Base-by-base conservation (phyloP, 2,888 invertebrate species). In the Trimorus sp. region DNA sequence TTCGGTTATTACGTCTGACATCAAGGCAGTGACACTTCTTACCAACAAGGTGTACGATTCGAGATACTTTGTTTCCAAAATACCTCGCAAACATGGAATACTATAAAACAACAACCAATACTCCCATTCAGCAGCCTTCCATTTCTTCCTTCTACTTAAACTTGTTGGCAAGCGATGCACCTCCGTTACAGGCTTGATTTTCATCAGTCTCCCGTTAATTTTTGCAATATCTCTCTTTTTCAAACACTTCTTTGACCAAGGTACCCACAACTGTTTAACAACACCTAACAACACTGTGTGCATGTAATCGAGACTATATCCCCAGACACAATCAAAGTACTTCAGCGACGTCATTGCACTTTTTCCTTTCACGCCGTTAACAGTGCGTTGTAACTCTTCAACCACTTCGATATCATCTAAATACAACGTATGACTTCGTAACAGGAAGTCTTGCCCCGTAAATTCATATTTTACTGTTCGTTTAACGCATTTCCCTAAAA, bases 1-100 rank as follows among this genome's bases (percentile, higher is more conserved):
- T 73, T 82, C 73, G 8, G 59, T 68, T 9, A 85, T 79, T 5
- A 73, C 54, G 12, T 49, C 45, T 15, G 62, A 59, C 2, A 69
- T 51, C 16, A 82, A 58, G 7, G 42, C 60, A 40, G 69, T 45
- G 9, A 65, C 56, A 15, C 60, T 53, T 70, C 49, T 73, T 3
- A 84, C 74, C 16, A 82, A 60, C 26, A 59, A 42, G 4, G 51
- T 2, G 38, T 60, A 71, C 1, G 60, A 60, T 11, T 71, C 9
- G 11, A 53, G 51, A 8, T 53, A 7, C 16, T 60, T 38, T 5
- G 49, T n/a, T 8, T 59, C 15, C 8, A 71, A 45, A 40, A 71
- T 71, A 4, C 54, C 71, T 36, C 26, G 36, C 11, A 70, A 36
- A 59, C 70, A 70, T 16, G 70, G 70, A 12, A 70, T 38, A 40